Percentiles rank a stretch among this genome's conserved stretches.
These are phyloP conservation scores for Microctonus aethiopoides DNA, from an alignment of 2,888 invertebrate species.

Conservation along the genomic window DNA sequence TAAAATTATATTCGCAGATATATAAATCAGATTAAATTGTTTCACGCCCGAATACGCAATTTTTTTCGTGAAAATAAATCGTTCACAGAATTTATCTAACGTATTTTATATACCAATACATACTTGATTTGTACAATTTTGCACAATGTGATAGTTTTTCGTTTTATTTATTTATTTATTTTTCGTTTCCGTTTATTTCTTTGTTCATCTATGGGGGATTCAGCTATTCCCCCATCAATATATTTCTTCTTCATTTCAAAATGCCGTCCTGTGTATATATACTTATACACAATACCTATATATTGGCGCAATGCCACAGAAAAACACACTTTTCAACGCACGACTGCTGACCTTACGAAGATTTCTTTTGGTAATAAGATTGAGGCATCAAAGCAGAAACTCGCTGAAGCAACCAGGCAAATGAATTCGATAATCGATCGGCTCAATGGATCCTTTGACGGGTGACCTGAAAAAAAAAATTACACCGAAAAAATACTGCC, in stretches of 20 bases:
- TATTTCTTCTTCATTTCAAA: neutral
- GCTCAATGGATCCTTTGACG: slow-evolving; percentile 7
- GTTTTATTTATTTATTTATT: neutral
- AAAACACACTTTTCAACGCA: slow-evolving; percentile 34
- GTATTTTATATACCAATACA: neutral
- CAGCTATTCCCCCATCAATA: neutral
- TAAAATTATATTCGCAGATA: slow-evolving; percentile 11
- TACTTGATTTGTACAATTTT: slow-evolving; percentile 1
- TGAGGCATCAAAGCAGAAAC: slow-evolving; percentile 25
- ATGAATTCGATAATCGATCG: slow-evolving; percentile 28
- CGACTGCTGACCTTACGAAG: slow-evolving; percentile 28
- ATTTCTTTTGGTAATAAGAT: slow-evolving; percentile 29
- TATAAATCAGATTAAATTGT: neutral
- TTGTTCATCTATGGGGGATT: neutral
- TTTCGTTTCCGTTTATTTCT: neutral
- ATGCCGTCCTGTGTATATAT: neutral
- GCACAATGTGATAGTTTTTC: neutral
- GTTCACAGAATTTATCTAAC: slow-evolving; percentile 9
- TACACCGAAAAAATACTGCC: neutral
- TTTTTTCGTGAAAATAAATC: slow-evolving; percentile 16
- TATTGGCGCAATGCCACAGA: slow-evolving; percentile 29
- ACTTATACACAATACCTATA: neutral
- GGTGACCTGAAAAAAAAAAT: slow-evolving; percentile 11
- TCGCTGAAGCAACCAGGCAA: slow-evolving; percentile 11
- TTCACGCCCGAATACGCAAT: slow-evolving; percentile 13